Base-by-base conservation (phyloP, 2,797 vertebrate species). In the Cottoperca gobio region DNA sequence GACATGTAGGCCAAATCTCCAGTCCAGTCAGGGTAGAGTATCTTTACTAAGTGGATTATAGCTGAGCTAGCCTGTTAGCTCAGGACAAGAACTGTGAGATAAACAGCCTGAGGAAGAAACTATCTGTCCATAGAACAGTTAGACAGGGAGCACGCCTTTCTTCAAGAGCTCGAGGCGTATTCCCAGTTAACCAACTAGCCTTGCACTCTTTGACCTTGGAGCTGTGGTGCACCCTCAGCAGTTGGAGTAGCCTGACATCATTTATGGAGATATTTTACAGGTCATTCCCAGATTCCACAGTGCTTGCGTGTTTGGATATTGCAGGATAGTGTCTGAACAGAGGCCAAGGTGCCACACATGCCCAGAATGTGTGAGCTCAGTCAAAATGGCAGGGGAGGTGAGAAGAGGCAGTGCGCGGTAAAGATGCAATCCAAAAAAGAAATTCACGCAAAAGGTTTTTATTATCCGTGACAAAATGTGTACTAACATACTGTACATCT, bases 261-360 rank as follows among this genome's bases (percentile, higher is more conserved):
- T 82, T 85, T 76, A 85, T 80, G 57, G 75, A 81, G 58, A 81
- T 69, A 81, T 88, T 83, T 81, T 80, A 78, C 71, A 79, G 59
- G 76, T 89, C 59, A 65, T 67, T 82, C 69, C 63, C 62, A 77
- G 75, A 87, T 88, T 82, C 86, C 65, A 77, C 63, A 70, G 67
- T 57, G 60, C 53, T 80, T 81, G 50, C 46, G 10, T 78, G 71
- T 85, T 83, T 79, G 58, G 72, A 76, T 82, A 58, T 80, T 83
- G 76, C 73, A 46, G 76, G 46, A 43, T 69, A 58, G 61, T 33
- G 12, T 70, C 54, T 52, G 19, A 67, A 63, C 65, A 48, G 73
- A 82, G 64, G 57, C 72, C 60, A 64, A 54, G 24, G 37, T 78
- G 67, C 74, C 35, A 50, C 55, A 70, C 81, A 60, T 74, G 72